Evolutionary conservation across 1,140 invertebrate species (phyloP), one percentile per base, ranked within the genome.

Genomic region (Camponotus pennsylvanicus): DNA sequence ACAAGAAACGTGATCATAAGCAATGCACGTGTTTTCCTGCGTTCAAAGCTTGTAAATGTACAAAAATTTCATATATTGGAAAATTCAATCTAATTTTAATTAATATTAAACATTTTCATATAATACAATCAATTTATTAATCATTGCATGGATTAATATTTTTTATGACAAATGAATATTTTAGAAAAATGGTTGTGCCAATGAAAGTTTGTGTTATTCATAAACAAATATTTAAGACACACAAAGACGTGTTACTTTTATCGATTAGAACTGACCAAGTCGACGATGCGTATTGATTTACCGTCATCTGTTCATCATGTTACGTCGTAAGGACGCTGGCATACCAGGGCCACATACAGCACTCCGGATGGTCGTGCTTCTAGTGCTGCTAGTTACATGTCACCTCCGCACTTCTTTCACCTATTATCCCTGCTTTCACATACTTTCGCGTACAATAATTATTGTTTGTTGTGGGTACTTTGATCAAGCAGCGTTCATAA

Each of bases 231-330:
- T 13, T 59, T 15, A 32, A 52, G 15, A 27, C n/a, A 8, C n/a
- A 15, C 15, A 18, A 52, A 18, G 4, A 18, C 49, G 4, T 18
- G 21, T 64, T 37, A 37, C 15, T 37, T 0, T 4, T n/a, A 7
- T 1, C n/a, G 34, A 15, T 82, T 73, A 61, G 21, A 70, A 7
- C 21, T 37, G 66, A 40, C 42, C 49, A 3, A 75, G 61, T 52
- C 67, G 86, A 90, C 86, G 87, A 86, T 52, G 85, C 57, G 63
- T 93, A 95, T 95, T 93, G 95, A 95, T 95, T 95, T 93, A 88
- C 92, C 94, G 94, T 95, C 95, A 95, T 86, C 84, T 92, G 94
- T 94, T 93, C 94, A 94, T 95, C 94, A 95, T 94, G 92, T 93
- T 94, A 94, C 94, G 94, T 94, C 93, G 93, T 91, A 94, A 85